A percentile compares a stretch with the other conserved stretches of the same genome.
phyloP scores from a whole-genome alignment of 92 coral and sea anemone species.

The Chrysogorgia sp. region DNA sequence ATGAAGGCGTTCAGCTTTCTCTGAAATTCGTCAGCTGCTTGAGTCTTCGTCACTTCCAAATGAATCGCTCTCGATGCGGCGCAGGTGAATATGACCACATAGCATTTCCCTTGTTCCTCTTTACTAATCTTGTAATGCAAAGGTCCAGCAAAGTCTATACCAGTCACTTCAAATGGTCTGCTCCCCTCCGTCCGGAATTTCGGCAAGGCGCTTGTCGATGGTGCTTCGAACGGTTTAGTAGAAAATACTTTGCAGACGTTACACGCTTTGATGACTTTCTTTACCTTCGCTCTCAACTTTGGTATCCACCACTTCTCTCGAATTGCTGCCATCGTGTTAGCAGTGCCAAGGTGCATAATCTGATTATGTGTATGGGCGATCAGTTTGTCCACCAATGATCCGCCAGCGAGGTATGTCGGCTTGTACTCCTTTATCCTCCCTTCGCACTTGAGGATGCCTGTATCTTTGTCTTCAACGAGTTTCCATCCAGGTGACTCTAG shows the following conservation, averaged over 20 bases:
- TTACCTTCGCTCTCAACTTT: constrained; percentile 30
- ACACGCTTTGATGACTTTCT: constrained; percentile 42
- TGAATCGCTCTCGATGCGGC: constrained; percentile 57
- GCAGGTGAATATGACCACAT: constrained; percentile 54
- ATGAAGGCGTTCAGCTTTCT: constrained; percentile 53
- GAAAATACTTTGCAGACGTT: constrained; percentile 48
- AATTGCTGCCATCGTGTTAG: constrained; percentile 53
- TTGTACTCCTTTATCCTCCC: constrained; percentile 58
- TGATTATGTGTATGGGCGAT: constrained; percentile 30
- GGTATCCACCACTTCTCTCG: constrained; percentile 64
- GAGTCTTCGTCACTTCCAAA: constrained; percentile 67
- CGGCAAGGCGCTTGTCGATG: constrained; percentile 32
- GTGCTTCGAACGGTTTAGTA: constrained; percentile 30
- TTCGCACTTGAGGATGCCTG: constrained; percentile 53
- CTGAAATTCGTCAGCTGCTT: constrained; percentile 73
- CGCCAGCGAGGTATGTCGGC: constrained; percentile 43
- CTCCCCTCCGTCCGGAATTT: constrained; percentile 46
- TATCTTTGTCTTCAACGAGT: constrained; percentile 35
- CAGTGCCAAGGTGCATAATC: constrained; percentile 36
- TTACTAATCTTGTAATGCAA: constrained; percentile 60
- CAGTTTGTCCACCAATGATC: constrained; percentile 42
- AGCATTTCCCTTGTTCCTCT: constrained; percentile 63
- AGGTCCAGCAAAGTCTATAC: constrained; percentile 68
- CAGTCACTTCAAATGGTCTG: constrained; percentile 59
- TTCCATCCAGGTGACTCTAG: constrained; percentile 51